Conservation (phyloP, 1,140 invertebrate genomes). For the fruit fly (Drosophila melanogaster) region DNA sequence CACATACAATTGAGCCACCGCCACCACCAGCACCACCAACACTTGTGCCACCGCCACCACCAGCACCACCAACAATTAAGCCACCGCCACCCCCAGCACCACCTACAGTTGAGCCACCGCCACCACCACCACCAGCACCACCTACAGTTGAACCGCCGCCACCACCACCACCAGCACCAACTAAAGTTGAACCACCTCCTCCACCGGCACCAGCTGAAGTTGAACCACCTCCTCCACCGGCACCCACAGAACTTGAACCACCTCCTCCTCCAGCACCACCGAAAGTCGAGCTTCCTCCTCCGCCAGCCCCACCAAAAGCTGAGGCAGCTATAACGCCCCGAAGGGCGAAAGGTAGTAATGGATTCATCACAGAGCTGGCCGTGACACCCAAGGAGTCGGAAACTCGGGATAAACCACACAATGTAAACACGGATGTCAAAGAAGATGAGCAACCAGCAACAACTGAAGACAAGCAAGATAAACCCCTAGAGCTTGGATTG, state of each 20-base stretch:
- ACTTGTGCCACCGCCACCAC: slow-evolving; percentile 5
- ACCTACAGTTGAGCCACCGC: neutral
- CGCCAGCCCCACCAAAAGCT: neutral
- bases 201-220: neutral
- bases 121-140: neutral
- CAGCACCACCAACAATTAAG: slow-evolving; percentile 12
- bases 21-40: slow-evolving; percentile 1
- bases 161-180: neutral
- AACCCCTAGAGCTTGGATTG: neutral
- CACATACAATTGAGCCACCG: neutral
- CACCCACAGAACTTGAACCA: slow-evolving; percentile 11
- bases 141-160: neutral
- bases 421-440: neutral
- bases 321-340: neutral
- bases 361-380: neutral
- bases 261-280: neutral
- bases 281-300: neutral
- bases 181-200: neutral
- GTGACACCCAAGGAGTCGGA: neutral
- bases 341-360: slow-evolving; percentile 2
- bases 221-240: slow-evolving; percentile 16
- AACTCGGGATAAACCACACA: neutral
- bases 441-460: neutral
- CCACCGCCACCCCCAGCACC: neutral
- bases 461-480: neutral